Evolutionary conservation across 2,797 vertebrate genomes (phyloP), one percentile per base, ranked within the genome.

Genomic region (Propithecus deckenii): DNA sequence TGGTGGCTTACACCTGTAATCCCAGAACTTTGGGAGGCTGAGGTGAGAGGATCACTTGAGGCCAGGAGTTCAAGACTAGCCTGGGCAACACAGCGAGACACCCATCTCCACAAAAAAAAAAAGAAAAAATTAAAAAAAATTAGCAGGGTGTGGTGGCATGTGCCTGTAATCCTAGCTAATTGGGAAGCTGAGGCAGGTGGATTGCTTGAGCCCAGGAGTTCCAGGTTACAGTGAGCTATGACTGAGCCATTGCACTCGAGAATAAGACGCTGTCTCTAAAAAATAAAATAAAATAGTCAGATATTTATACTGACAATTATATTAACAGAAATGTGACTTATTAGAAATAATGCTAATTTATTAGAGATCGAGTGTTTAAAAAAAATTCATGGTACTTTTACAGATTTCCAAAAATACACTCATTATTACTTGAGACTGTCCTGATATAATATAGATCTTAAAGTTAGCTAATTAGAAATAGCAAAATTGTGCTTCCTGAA

Each of bases 391-490:
- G 48, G 84, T 65, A 35, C 18, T 80, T 94, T 92, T 17, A 75
- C 69, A 81, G 38, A 94, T 43, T 32, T 18, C 88, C 15, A 14
- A 69, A 86, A 96, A 81, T 71, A 79, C 5, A 86, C 13, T 89
- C 59, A 83, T 46, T 80, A 87, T 46, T 80, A 87, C 59, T 52
- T 74, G 71, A 95, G 35, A 69, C 3, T 50, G 20, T 2, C 28
- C 23, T 81, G 81, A 85, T 30, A 74, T 46, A 63, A 84, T 71
- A 72, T 0, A 94, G 38, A 81, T 48, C 78, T 92, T 72, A 88
- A 92, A 89, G 14, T 76, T 28, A 97, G 12, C 69, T 86, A 87
- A 88, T 72, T 35, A 94, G 4, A 94, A 96, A 50, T n/a, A 61
- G 17, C 30, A 91, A 92, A 83, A 93, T 3, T 85, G 13, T 78